phyloP scores from a whole-genome alignment of 2,888 invertebrate genomes.

The Andrena bucephala region DNA sequence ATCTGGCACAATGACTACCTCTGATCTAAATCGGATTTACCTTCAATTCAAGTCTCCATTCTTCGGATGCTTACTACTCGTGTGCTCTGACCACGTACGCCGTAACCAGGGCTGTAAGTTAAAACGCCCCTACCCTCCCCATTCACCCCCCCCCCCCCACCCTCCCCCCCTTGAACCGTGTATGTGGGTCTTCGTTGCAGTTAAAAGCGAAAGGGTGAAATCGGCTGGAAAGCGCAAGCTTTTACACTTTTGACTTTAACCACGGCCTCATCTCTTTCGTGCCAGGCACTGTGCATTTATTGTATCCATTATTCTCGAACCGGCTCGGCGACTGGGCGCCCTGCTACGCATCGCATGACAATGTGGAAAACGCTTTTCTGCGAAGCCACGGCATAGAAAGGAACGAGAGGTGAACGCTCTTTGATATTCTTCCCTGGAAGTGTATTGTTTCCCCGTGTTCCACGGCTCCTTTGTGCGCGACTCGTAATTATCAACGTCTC shows the following conservation, averaged over 20 bases:
- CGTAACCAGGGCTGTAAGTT: conserved; percentile 55
- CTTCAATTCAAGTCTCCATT: conserved; percentile 65
- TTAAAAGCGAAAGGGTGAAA: conserved; percentile 74
- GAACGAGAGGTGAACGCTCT: conserved; percentile 35
- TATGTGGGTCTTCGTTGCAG: conserved; percentile 60
- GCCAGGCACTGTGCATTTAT: conserved; percentile 54
- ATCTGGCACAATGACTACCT: conserved; percentile 64
- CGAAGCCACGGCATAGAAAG: conserved; percentile 5
- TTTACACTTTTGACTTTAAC: conserved; percentile 74
- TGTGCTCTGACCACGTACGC: conserved; percentile 58
- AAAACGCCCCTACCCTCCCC: conserved; percentile 50
- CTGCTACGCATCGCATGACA: conserved; percentile 55
- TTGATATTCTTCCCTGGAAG: conserved; percentile 37
- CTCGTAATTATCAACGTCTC: conserved; percentile 13
- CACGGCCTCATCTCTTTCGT: conserved; percentile 39
- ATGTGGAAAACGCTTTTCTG: conserved; percentile 19
- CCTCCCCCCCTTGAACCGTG: conserved; percentile 50
- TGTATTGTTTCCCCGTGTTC: conserved; percentile 19
- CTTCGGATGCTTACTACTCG: conserved; percentile 52
- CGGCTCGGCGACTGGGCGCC: conserved; percentile 28
- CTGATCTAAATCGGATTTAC: conserved; percentile 73
- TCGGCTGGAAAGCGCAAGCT: conserved; percentile 72
- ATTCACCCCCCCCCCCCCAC: background rate
- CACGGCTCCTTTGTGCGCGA: conserved; percentile 5
- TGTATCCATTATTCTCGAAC: conserved; percentile 50